Evolutionary conservation across 2,113 vertebrate genomes (phyloP).

Genomic region (Aleadryas rufinucha): DNA sequence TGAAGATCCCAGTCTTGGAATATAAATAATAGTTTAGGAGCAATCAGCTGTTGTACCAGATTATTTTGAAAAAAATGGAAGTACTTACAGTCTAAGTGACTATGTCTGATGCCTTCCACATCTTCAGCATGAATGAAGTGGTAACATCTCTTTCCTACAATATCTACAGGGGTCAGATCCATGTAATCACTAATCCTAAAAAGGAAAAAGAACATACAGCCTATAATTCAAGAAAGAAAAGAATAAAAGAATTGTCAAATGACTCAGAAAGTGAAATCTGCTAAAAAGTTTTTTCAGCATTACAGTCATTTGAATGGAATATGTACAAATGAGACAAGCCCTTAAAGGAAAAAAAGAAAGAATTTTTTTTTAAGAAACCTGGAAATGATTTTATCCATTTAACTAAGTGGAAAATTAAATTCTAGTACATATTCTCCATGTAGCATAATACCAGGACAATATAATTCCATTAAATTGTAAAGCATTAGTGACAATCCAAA

Average conservation of each 20-base stretch:
- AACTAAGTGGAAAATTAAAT: conserved; percentile 46
- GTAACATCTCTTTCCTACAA: conserved; percentile 96
- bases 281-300: neutral
- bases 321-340: neutral
- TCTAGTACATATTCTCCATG: neutral
- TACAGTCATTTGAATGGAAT: neutral
- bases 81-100: conserved; percentile 97
- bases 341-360: neutral
- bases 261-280: neutral
- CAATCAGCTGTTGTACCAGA: neutral
- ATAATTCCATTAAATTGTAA: conserved; percentile 67
- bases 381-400: conserved; percentile 37
- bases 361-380: neutral
- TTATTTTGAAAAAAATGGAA: neutral
- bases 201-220: conserved; percentile 41
- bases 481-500: conserved; percentile 58
- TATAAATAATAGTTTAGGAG: neutral
- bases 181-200: conserved; percentile 98
- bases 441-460: conserved; percentile 41
- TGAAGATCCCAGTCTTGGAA: neutral
- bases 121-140: conserved; percentile 98
- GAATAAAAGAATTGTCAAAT: neutral
- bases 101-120: conserved; percentile 94
- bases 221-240: conserved; percentile 38
- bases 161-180: conserved; percentile 95